Base-by-base conservation (phyloP, 2,113 vertebrate genomes). In the Heliornis fulica region DNA sequence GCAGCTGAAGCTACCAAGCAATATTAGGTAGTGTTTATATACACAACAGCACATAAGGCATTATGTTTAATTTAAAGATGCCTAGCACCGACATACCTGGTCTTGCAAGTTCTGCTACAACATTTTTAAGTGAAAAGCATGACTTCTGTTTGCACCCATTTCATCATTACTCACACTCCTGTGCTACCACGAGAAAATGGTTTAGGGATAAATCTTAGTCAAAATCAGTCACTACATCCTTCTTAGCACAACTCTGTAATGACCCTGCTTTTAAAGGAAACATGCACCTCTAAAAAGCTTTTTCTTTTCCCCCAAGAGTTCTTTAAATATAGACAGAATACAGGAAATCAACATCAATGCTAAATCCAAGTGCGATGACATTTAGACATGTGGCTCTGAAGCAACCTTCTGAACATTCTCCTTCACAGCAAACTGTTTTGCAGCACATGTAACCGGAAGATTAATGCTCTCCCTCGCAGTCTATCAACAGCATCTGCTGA, bases 1-100 rank as follows among this genome's bases (percentile, higher is more conserved):
- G 71, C 96, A 96, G 72, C 46, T 91, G 83, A 88, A 77, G 71
- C 64, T 57, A 81, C 60, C 64, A 71, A 87, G 92, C n/a, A 84
- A 18, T 57, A 83, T 60, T 78, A 87, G 60, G 80, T 8, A 80
- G 15, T 88, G 84, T 93, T 94, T 96, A 90, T 45, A 75, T 53
- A 56, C 20, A 87, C 20, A 87, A 72, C 31, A 75, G 48, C 10
- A 60, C 36, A 36, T 26, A 76, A 43, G 43, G 40, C 45, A 87
- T 56, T 53, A 68, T 18, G 43, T 48, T 86, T 78, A 56, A 83
- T 59, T 75, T 63, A 87, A 83, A 90, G 45, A 36, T 72, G 65
- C 38, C 66, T 71, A 65, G 43, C 53, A 78, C 40, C 31, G 51
- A 75, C 34, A 66, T 21, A 83, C 7, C 65, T 34, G 17, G 51